Evolutionary conservation across 2,888 invertebrate genomes (phyloP), one percentile per base, ranked within the genome.

Genomic region (Aelia acuminata): DNA sequence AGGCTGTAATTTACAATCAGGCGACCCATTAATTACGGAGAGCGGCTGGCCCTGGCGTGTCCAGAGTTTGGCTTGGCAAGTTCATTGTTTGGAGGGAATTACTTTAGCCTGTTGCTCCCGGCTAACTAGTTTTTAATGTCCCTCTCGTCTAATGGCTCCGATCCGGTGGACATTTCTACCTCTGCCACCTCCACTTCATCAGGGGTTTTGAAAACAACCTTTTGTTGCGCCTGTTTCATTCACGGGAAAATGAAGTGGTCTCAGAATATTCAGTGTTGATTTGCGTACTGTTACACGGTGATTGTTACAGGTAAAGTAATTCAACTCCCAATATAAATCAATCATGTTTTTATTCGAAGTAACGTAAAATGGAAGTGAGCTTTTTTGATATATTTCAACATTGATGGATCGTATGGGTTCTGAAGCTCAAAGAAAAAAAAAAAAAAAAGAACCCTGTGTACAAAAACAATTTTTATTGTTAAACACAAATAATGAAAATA

Each of bases 91-190:
- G 80, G 35, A 0, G 22, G 80, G 80, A 80, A 80, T 80, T 80
- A 80, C 80, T 80, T 80, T 80, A 43, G 13, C 80, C 80, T 80
- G 80, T 80, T 80, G 80, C 80, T 80, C n/a, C n/a, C n/a, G 80
- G 80, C 80, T 80, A 80, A 80, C 80, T 80, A 80, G 43, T 80
- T 80, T 80, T 80, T 80, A 80, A 80, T 80, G 80, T n/a, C 75
- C 80, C n/a, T 22, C 43, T n/a, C 80, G 80, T 80, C 80, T 80
- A 80, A 80, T 80, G 43, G 80, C 75, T 35, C 39, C 75, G 75
- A 57, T 26, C 57, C 22, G 57, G 26, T 22, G 26, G 63, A 70
- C 63, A 35, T 70, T 35, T 70, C 63, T 80, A 80, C 80, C 80
- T 80, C 80, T n/a, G n/a, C 43, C 8, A 22, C n/a, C 80, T 47